A percentile compares a stretch with the other conserved stretches of the same genome.
phyloP scores from a whole-genome alignment of 2,888 invertebrate species.

The Cenopis cana region DNA sequence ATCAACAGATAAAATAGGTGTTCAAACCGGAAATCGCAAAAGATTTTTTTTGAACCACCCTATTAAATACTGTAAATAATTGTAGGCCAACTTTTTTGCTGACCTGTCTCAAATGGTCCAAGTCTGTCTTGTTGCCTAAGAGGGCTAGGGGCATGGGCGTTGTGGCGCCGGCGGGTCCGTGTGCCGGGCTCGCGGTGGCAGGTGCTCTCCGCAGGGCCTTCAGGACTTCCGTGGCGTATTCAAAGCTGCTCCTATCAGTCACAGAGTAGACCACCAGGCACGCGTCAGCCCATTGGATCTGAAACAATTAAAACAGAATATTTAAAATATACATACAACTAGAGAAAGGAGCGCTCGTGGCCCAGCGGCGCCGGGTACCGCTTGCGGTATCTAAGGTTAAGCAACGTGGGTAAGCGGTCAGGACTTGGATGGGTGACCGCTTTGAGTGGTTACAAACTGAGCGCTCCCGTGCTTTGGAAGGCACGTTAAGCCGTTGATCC shows the following conservation, averaged over 20 bases:
- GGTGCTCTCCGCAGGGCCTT: constrained; percentile 85
- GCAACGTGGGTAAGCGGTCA: too few species aligned
- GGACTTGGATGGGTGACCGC: too few species aligned
- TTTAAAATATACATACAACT: constrained; percentile 4
- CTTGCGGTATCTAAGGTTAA: too few species aligned
- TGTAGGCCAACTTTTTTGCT: constrained; percentile 52
- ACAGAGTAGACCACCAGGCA: constrained; percentile 92
- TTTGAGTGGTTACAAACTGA: too few species aligned
- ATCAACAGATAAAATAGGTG: too few species aligned
- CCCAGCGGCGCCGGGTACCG: too few species aligned
- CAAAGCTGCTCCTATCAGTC: constrained; percentile 89
- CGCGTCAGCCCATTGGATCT: constrained; percentile 92
- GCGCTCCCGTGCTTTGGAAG: too few species aligned
- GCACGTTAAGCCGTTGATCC: too few species aligned
- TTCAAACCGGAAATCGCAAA: too few species aligned
- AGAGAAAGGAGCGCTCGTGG: too few species aligned
- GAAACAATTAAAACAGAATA: constrained; percentile 59
- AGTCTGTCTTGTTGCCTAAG: constrained; percentile 92
- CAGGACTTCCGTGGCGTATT: constrained; percentile 87
- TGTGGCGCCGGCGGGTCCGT: constrained; percentile 83
- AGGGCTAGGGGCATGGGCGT: constrained; percentile 86
- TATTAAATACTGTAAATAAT: not conserved
- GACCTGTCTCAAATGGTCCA: constrained; percentile 91
- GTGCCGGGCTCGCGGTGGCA: constrained; percentile 84
- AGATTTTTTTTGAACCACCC: too few species aligned